Evolutionary conservation across 2,113 vertebrate genomes (phyloP).

Genomic region (Oncorhynchus mykiss): DNA sequence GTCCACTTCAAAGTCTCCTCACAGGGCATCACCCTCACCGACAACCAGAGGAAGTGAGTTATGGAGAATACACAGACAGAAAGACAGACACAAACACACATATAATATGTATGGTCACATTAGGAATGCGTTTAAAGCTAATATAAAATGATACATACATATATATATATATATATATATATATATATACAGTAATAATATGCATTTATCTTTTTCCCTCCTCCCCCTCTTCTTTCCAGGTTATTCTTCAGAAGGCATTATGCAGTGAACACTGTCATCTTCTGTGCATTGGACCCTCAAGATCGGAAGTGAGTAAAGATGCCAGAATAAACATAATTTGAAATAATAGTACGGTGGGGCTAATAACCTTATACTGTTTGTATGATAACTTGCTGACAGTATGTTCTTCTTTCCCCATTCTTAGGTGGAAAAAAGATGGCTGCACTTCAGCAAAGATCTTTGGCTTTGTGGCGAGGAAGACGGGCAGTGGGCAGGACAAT

Average conservation of each 20-base stretch:
- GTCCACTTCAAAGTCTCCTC: slow-evolving; percentile 97
- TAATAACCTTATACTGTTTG: background rate
- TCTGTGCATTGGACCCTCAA: slow-evolving; percentile 91
- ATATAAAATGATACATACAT: no score
- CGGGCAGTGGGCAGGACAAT: slow-evolving; percentile 86
- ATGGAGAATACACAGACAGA: background rate
- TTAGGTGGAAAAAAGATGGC: slow-evolving; percentile 86
- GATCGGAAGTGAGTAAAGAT: slow-evolving; percentile 85
- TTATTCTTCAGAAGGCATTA: slow-evolving; percentile 95
- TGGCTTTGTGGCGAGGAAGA: slow-evolving; percentile 91
- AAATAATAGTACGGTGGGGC: background rate
- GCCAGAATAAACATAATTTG: background rate
- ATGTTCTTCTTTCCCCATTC: slow-evolving; percentile 19
- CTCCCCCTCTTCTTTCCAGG: slow-evolving; percentile 53
- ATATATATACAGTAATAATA: no score
- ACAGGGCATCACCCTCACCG: slow-evolving; percentile 93
- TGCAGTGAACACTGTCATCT: slow-evolving; percentile 88
- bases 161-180: no score
- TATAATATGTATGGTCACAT: no score
- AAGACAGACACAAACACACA: no score
- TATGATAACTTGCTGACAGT: no score
- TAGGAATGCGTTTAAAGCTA: no score
- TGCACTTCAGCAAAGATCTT: slow-evolving; percentile 85
- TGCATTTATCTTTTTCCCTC: background rate
- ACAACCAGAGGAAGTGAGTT: slow-evolving; percentile 95